A percentile compares a stretch with the other conserved stretches of the same genome.
Evolutionary conservation across 2,888 invertebrate genomes (phyloP).

Genomic region (Aspidiotus rigidus): DNA sequence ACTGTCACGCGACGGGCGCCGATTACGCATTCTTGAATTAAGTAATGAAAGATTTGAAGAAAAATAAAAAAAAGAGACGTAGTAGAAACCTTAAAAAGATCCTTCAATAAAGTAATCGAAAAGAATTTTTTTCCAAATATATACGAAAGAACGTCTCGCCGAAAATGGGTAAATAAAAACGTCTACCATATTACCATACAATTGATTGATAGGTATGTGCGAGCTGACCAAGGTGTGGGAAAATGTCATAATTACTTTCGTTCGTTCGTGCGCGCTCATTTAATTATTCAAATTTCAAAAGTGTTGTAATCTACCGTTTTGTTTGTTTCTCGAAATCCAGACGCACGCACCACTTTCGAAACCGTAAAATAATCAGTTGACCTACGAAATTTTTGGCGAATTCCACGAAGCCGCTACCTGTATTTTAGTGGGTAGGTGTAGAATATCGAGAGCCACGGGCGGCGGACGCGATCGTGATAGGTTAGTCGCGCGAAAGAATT

Average conservation of each 20-base stretch:
- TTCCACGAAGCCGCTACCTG: too few species aligned
- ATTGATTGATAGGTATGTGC: slow-evolving; percentile 21
- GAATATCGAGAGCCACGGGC: too few species aligned
- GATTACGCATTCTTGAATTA: slow-evolving; percentile 4
- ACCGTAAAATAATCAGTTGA: too few species aligned
- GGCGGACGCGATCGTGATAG: too few species aligned
- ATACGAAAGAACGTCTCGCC: not conserved
- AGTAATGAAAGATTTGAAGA: slow-evolving; percentile 12
- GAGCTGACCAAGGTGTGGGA: slow-evolving; percentile 20
- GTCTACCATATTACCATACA: slow-evolving; percentile 28
- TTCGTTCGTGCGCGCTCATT: not conserved
- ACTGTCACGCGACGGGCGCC: not conserved
- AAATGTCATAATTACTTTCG: slow-evolving; percentile 23
- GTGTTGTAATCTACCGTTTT: too few species aligned
- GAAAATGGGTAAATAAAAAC: not conserved
- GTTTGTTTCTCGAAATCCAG: too few species aligned
- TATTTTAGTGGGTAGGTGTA: too few species aligned
- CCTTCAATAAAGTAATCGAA: not conserved
- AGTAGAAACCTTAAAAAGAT: too few species aligned
- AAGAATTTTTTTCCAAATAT: not conserved
- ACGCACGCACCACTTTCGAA: too few species aligned
- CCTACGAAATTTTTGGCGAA: too few species aligned
- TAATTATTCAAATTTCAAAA: not conserved
- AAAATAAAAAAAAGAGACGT: not conserved
- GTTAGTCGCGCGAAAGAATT: too few species aligned